These are phyloP conservation scores for Cryptus viduatorius DNA, from an alignment of 2,888 invertebrate species.

Conservation along the genomic window DNA sequence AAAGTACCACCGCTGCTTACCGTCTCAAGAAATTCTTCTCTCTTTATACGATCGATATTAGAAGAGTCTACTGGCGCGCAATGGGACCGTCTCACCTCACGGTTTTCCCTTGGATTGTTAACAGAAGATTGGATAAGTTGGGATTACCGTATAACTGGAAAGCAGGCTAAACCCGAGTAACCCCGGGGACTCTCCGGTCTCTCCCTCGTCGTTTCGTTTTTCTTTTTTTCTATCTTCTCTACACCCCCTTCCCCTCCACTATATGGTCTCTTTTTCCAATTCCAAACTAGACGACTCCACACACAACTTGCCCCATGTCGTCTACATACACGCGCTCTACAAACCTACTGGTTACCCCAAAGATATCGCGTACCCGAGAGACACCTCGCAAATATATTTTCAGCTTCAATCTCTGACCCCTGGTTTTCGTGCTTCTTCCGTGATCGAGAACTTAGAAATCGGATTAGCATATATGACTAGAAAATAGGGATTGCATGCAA, in stretches of 20 bases:
- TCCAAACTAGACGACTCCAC: conserved; percentile 51
- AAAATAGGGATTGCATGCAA: conserved; percentile 3
- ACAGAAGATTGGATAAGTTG: conserved; percentile 67
- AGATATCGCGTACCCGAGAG: conserved; percentile 43
- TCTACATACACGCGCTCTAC: conserved; percentile 65
- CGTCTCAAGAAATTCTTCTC: conserved; percentile 45
- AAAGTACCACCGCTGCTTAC: conserved; percentile 35
- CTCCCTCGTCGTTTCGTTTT: conserved; percentile 18
- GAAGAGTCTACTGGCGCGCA: conserved; percentile 39
- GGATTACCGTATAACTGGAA: conserved; percentile 63
- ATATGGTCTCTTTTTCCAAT: conserved; percentile 43
- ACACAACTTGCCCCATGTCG: conserved; percentile 66
- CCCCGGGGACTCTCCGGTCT: conserved; percentile 49
- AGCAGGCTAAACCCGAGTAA: conserved; percentile 53
- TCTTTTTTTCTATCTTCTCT: conserved; percentile 35
- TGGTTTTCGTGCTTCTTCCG: conserved; percentile 22
- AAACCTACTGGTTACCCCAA: conserved; percentile 15
- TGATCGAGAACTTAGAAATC: conserved; percentile 39
- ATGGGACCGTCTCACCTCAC: conserved; percentile 6
- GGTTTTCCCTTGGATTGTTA: conserved; percentile 55
- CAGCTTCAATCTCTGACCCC: conserved; percentile 54
- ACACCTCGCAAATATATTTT: conserved; percentile 62
- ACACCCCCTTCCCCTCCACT: conserved; percentile 15
- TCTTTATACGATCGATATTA: conserved; percentile 53
- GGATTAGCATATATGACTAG: conserved; percentile 59